phyloP scores from a whole-genome alignment of 92 coral and sea anemone species.

The Palythoa caribaeorum region DNA sequence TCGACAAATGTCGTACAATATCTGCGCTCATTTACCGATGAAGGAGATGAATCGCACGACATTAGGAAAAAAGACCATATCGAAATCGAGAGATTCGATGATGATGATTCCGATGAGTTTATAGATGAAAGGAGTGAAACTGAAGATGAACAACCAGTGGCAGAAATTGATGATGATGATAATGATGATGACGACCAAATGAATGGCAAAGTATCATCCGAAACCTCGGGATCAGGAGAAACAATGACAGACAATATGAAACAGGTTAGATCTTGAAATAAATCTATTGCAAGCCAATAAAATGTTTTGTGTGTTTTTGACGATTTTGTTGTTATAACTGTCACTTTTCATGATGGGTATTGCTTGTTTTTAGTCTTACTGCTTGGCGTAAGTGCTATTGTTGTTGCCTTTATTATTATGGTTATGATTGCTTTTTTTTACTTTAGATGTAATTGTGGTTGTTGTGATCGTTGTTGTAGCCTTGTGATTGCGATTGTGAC shows the following conservation, averaged over 20 bases:
- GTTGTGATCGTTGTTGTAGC: too few relatives aligned
- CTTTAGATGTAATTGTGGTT: too few relatives aligned
- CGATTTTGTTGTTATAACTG: neutral
- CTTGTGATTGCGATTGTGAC: too few relatives aligned
- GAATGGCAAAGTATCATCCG: neutral
- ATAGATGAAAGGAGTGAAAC: slow-evolving; percentile 11
- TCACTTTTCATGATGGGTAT: neutral
- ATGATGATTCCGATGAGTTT: neutral
- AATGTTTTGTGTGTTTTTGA: neutral
- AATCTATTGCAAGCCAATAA: neutral
- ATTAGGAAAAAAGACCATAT: slow-evolving; percentile 21
- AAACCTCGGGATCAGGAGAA: slow-evolving; percentile 18
- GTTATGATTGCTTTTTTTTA: too few relatives aligned
- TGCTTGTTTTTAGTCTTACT: neutral
- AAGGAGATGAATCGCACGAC: neutral
- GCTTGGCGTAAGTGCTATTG: neutral
- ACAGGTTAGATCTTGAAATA: neutral
- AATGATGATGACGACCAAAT: neutral
- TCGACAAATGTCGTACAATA: neutral
- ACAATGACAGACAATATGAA: neutral
- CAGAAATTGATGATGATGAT: neutral
- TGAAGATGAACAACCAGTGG: neutral
- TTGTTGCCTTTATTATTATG: neutral
- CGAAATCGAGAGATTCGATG: slow-evolving; percentile 20
- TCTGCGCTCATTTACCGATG: neutral